Percentiles rank a stretch among this genome's conserved stretches.
These are phyloP conservation scores for Ictalurus furcatus DNA, from an alignment of 2,113 vertebrate species.

Conservation along the genomic window DNA sequence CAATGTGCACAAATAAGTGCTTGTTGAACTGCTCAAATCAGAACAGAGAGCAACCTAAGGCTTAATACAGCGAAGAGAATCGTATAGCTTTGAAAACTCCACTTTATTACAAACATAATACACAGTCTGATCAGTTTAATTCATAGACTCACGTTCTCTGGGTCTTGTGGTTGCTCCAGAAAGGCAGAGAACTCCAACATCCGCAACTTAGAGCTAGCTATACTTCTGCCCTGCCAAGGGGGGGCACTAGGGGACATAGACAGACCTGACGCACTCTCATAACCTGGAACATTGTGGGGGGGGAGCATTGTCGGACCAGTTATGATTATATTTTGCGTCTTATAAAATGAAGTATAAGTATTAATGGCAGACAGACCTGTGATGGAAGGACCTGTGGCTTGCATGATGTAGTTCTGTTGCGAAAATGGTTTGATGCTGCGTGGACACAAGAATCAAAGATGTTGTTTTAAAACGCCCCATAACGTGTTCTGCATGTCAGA, in stretches of 20 bases:
- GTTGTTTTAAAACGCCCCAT: constrained; percentile 58
- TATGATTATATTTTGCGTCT: neutral
- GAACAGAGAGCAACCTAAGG: neutral
- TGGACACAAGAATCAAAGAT: constrained; percentile 60
- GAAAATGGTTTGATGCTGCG: constrained; percentile 92
- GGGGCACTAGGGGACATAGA: constrained; percentile 79
- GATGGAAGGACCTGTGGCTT: constrained; percentile 78
- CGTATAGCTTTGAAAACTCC: neutral
- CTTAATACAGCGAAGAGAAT: neutral
- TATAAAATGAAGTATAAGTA: neutral
- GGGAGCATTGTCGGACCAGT: neutral
- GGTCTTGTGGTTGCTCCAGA: constrained; percentile 90
- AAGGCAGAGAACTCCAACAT: constrained; percentile 96
- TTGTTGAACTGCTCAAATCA: constrained; percentile 84
- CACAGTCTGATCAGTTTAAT: neutral
- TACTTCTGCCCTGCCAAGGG: constrained; percentile 89
- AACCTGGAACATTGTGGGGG: constrained; percentile 69
- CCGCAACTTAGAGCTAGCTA: constrained; percentile 89
- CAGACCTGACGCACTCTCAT: constrained; percentile 81
- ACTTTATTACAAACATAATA: neutral
- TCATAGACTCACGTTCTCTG: constrained; percentile 81
- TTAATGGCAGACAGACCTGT: constrained; percentile 75
- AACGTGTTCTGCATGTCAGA: constrained; percentile 42
- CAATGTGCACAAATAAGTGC: constrained; percentile 91
- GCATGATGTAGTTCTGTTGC: constrained; percentile 87